Evolutionary conservation across 2,797 vertebrate genomes (phyloP).

Genomic region (Sebastes goodei): DNA sequence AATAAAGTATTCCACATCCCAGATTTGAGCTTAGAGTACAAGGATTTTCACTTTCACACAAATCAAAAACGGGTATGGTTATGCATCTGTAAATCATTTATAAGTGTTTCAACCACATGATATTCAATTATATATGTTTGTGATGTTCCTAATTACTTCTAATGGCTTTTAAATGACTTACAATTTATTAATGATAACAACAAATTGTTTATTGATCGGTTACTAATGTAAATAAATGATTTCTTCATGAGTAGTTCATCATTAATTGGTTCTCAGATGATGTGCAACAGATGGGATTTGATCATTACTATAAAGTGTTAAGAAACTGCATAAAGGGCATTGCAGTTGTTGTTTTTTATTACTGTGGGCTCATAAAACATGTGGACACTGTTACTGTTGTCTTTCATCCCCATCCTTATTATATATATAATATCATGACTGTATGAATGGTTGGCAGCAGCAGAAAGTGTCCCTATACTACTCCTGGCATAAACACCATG

Average conservation of each 20-base stretch:
- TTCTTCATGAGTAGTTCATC: background rate
- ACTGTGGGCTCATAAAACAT: background rate
- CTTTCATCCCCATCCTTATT: background rate
- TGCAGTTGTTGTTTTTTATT: background rate
- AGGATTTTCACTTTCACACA: background rate
- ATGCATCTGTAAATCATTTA: slow-evolving; percentile 17
- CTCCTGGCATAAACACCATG: background rate
- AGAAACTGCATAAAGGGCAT: background rate
- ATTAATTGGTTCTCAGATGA: background rate
- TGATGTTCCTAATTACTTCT: background rate
- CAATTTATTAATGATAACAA: background rate
- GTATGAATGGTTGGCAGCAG: background rate
- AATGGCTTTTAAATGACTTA: slow-evolving; percentile 3
- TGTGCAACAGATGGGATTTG: background rate
- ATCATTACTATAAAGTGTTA: background rate
- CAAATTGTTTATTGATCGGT: background rate
- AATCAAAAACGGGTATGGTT: background rate
- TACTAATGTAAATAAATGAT: background rate
- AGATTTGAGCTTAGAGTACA: background rate
- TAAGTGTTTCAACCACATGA: slow-evolving; percentile 5
- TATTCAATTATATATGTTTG: background rate
- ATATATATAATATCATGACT: background rate
- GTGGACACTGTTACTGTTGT: background rate
- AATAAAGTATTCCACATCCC: background rate
- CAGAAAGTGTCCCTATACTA: background rate